These are phyloP conservation scores for Lithobates pipiens DNA, from an alignment of 2,797 vertebrate genomes.

Conservation along the genomic window DNA sequence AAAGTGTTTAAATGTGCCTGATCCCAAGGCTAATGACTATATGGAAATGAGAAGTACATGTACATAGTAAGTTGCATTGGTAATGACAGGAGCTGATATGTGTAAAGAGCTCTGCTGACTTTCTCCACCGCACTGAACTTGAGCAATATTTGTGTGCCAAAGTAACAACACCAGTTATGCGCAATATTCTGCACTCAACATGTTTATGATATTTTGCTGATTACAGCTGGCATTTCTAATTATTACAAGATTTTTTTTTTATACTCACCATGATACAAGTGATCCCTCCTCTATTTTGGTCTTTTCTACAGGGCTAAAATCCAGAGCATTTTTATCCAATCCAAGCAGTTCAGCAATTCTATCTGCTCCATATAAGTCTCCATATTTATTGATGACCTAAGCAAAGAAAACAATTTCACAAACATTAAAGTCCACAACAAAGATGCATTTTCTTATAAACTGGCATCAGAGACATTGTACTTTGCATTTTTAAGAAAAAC, in stretches of 20 bases:
- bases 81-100: constrained; percentile 39
- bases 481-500: too few species aligned
- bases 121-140: not conserved
- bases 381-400: constrained; percentile 98
- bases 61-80: constrained; percentile 29
- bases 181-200: not conserved
- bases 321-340: constrained; percentile 94
- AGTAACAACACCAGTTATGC: not conserved
- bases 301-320: constrained; percentile 95
- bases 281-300: constrained; percentile 88
- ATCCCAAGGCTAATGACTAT: constrained; percentile 56
- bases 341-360: constrained; percentile 96
- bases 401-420: constrained; percentile 40
- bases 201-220: not conserved
- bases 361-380: constrained; percentile 95
- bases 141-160: not conserved
- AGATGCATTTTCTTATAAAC: not conserved
- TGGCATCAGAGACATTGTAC: too few species aligned
- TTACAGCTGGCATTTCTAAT: not conserved
- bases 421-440: not conserved
- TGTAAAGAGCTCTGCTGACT: not conserved
- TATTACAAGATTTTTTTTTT: not conserved
- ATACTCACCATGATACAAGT: constrained; percentile 87
- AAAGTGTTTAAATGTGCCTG: constrained; percentile 39
- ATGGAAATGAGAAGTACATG: constrained; percentile 51